Base-by-base conservation (phyloP, 2,797 vertebrate genomes). In the Muscicapa striata region DNA sequence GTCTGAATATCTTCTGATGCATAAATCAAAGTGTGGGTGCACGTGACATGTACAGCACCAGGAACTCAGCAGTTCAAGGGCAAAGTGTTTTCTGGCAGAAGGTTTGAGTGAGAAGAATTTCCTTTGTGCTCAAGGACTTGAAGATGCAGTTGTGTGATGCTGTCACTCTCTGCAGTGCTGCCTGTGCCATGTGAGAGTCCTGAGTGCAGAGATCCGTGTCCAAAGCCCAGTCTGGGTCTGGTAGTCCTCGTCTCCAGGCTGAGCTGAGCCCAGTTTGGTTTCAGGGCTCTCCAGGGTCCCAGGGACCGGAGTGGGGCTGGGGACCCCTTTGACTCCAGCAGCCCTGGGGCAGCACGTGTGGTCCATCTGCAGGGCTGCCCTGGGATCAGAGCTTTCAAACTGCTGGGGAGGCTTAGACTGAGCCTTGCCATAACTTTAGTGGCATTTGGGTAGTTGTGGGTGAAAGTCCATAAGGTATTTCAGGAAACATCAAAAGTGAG, bases 301-400 rank as follows among this genome's bases (percentile, higher is more conserved):
- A 10, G 46, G 46, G 59, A 36, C 10, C 3, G 4, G 18, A 34
- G 26, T 5, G n/a, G 40, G 24, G 9, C 14, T 0, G 0, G 46
- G 46, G 46, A 13, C 22, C 22, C 13, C 4, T 22, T 22, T 48
- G 46, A 23, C 46, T 48, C 4, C 9, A 5, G 32, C 51, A 32
- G 26, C 59, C 27, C n/a, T 1, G 0, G 23, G 54, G 63, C 59
- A 32, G 43, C 55, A 11, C 0, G 0, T 4, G 1, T 1, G 12
- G 4, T 57, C 75, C 14, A 11, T 51, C 18, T 2, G 45, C 45
- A 46, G 45, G 45, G 45, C 45, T 46, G 3, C 3, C 1, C 19
- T 12, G 3, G 55, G 52, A 24, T 49, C 38, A 51, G 49, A 46
- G 55, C 62, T 64, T 52, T 30, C 55, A 55, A 45, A 59, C 55